These are phyloP conservation scores for Brachypodius melanocephalos DNA, from an alignment of 2,113 vertebrate species.

Conservation along the genomic window DNA sequence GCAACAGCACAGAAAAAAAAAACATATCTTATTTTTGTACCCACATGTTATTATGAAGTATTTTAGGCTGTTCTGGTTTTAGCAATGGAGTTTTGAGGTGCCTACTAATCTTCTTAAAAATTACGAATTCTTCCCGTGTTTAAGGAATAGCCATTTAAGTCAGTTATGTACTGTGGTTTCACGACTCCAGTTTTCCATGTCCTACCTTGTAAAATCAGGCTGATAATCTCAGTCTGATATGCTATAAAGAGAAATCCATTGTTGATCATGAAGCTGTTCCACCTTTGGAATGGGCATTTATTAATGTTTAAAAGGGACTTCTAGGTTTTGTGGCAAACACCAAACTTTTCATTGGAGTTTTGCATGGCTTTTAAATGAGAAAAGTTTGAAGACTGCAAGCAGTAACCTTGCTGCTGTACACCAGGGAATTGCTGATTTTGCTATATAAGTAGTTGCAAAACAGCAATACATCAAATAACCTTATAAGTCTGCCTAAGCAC, in stretches of 20 bases:
- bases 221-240: not conserved
- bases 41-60: fast-evolving
- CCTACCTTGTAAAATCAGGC: not conserved
- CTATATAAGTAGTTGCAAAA: not conserved
- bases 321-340: not conserved
- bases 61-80: not conserved
- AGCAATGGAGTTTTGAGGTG: not conserved
- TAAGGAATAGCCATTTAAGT: not conserved
- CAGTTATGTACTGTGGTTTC: not conserved
- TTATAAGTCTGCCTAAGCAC: not conserved
- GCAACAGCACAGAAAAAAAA: not conserved
- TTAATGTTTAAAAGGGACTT: not conserved
- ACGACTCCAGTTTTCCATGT: not conserved
- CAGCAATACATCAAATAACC: not conserved
- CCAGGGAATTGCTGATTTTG: not conserved
- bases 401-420: not conserved
- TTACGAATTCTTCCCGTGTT: not conserved
- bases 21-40: not conserved
- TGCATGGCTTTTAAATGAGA: not conserved
- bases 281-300: not conserved
- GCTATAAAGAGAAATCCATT: not conserved
- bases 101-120: not conserved
- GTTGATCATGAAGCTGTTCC: not conserved
- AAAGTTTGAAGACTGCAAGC: not conserved
- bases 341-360: not conserved